Conservation (phyloP, 1,140 invertebrate species). For the Radopholus similis region DNA sequence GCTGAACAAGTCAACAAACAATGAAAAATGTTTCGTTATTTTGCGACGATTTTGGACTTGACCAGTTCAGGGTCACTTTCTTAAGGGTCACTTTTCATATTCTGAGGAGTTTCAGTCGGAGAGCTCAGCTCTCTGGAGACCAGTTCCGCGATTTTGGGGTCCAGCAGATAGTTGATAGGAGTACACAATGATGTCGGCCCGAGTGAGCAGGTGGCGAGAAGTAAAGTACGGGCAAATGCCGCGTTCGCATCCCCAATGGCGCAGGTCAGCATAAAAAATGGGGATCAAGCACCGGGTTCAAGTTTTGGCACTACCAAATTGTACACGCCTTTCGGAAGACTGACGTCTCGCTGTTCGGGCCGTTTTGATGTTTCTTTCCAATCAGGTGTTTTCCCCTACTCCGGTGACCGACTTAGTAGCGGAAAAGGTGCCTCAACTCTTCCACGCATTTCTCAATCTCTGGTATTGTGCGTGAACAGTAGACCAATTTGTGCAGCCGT, state of each 20-base stretch:
- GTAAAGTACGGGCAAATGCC: conserved; percentile 97
- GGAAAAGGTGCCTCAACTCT: conserved; percentile 83
- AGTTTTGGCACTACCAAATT: conserved; percentile 67
- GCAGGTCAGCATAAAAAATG: conserved; percentile 76
- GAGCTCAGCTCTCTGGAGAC: conserved; percentile 87
- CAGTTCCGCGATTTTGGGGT: conserved; percentile 96
- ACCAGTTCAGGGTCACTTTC: too few species aligned
- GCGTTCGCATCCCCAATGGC: conserved; percentile 79
- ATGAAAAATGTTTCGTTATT: too few species aligned
- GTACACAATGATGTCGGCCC: conserved; percentile 91
- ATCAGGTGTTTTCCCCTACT: too few species aligned
- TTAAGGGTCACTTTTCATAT: too few species aligned
- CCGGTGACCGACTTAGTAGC: conserved; percentile 76
- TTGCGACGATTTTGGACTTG: too few species aligned
- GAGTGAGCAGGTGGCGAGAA: conserved; percentile 64
- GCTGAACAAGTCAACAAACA: too few species aligned
- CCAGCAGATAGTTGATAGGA: conserved; percentile 97
- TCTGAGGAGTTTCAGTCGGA: too few species aligned
- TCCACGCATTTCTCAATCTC: conserved; percentile 90
- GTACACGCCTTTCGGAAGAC: conserved; percentile 85
- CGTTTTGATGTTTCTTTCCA: too few species aligned
- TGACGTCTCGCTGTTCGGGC: conserved; percentile 81
- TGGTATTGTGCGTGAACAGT: conserved; percentile 94
- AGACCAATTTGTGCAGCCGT: conserved; percentile 87
- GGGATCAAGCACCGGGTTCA: conserved; percentile 7